A percentile compares a stretch with the other conserved stretches of the same genome.
Conservation (phyloP, 1,140 invertebrate genomes). For the Drosophila arizonae region DNA sequence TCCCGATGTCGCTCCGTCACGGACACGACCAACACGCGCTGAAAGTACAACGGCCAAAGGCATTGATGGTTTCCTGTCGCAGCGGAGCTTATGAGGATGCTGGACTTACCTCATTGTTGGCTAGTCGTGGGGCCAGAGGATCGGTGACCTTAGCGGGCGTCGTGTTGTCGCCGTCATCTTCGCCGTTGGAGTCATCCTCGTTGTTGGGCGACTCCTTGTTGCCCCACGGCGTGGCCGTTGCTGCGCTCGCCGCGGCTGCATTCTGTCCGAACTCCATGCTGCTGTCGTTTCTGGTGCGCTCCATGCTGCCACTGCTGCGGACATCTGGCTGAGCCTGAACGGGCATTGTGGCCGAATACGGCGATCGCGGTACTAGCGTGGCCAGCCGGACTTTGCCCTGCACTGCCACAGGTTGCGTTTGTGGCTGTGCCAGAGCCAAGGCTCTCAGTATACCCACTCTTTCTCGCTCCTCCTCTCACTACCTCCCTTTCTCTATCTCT, state of each 20-base stretch:
- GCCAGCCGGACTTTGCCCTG: conserved; percentile 52
- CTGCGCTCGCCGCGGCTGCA: conserved; percentile 18
- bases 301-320: conserved; percentile 46
- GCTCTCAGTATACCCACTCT: not conserved
- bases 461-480: conserved; percentile 3
- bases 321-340: conserved; percentile 26
- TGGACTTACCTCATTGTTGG: conserved; percentile 71
- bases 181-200: conserved; percentile 70
- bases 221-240: conserved; percentile 61
- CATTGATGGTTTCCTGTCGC: not conserved
- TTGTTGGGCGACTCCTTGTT: conserved; percentile 78
- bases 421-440: conserved; percentile 27
- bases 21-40: conserved; percentile 86
- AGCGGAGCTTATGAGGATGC: not conserved
- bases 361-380: conserved; percentile 71
- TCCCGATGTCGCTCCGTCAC: conserved; percentile 86
- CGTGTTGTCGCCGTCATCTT: conserved; percentile 72
- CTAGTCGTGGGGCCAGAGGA: conserved; percentile 71
- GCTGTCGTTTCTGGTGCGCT: conserved; percentile 64
- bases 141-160: conserved; percentile 79
- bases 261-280: conserved; percentile 65
- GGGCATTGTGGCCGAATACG: conserved; percentile 58
- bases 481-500: not conserved
- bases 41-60: not conserved
- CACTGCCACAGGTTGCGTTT: conserved; percentile 18